Evolutionary conservation across 2,888 invertebrate species (phyloP), one percentile per base, ranked within the genome.

Genomic region (Phyllotreta striolata): DNA sequence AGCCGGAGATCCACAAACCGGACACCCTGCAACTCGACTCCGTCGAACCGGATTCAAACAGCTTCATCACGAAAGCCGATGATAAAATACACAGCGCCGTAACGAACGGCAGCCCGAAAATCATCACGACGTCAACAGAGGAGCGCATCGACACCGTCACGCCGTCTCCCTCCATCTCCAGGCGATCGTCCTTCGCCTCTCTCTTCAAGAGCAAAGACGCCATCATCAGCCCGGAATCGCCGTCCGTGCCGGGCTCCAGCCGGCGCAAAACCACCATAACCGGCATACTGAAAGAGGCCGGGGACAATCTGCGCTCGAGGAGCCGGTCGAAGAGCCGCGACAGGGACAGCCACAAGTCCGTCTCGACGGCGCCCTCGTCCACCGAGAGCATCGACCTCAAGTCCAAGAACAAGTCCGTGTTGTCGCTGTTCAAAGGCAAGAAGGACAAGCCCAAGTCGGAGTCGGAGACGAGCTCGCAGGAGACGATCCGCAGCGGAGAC

Each of bases 171-270:
- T 85, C 86, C 0, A 84, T 87, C 0, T 92, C 92, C 0, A 85
- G 93, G 41, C 91, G 92, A 79, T 92, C 91, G 73, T 93, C 92
- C 38, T 92, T 93, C 76, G 89, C 91, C 63, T 92, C 92, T 3
- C 80, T 93, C 46, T 93, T 93, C 76, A 89, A 90, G 78, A 89
- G 91, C 68, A 88, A 88, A 71, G 90, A 88, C 73, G 85, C 85
- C 13, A 85, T 86, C 63, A 84, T 86, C 13, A 89, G 87, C 63
- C 88, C 88, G 0, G 88, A 88, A 70, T 87, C 88, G 0, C 87
- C 88, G 8, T 85, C 85, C 0, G 69, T 75, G 56, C 73, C 77
- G 6, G 74, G 76, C 12, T 37, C 34, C 46, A 72, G 75, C 34
- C 76, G 73, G 69, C 68, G 77, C 51, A 80, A 80, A 73, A 77